Evolutionary conservation across 2,113 vertebrate species (phyloP), one percentile per base, ranked within the genome.

Genomic region (Tyrannus savana): DNA sequence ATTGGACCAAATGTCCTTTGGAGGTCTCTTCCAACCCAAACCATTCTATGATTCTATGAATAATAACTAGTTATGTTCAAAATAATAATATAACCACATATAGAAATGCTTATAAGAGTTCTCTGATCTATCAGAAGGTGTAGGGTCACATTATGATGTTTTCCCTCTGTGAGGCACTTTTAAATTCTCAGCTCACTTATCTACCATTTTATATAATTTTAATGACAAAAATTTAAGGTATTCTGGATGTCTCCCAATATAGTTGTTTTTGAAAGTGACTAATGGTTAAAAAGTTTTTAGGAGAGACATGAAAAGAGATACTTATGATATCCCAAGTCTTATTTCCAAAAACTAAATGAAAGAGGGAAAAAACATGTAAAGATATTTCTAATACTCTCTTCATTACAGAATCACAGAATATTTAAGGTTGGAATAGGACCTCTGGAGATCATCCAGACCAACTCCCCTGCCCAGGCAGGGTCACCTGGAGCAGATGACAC

Each of bases 11-110:
- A 86, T 5, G 7, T n/a, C 27, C 16, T 49, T 69, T 81, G 23
- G 23, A n/a, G 6, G 13, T 25, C 11, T 31, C 31, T 75, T 75
- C 47, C 22, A 50, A 39, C 6, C 6, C 31, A 87, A 86, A 39
- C 0, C 8, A 22, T 39, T 8, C 6, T 25, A 22, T 6, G 3
- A 44, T 44, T 68, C 8, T 6, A 42, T 3, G 4, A 71, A 58
- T 52, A 23, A 4, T 18, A 66, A 42, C 4, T n/a, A 50, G 30
- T 74, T 60, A 6, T 44, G 35, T n/a, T 56, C 2, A 56, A 69
- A 88, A 77, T 49, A 79, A 64, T 42, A 50, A 24, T 22, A 17
- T n/a, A 66, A 14, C 1, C 9, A 37, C 24, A 4, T 22, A 19
- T 3, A 53, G 14, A 77, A 69, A 35, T 46, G 24, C 8, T 76